phyloP scores from a whole-genome alignment of 2,888 invertebrate species.

The Beris chalybata region DNA sequence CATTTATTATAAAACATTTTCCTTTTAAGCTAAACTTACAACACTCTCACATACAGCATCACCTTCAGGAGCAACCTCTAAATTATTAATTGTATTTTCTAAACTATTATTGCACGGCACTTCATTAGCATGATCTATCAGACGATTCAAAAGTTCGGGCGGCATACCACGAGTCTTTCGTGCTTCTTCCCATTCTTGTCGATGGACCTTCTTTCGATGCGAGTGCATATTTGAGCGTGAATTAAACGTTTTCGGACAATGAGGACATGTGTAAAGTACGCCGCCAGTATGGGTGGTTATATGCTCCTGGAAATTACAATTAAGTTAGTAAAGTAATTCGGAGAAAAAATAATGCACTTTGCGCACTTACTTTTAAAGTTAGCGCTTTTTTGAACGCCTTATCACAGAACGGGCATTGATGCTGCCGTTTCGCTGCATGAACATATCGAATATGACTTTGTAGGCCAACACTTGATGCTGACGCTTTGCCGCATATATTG shows the following conservation, averaged over 20 bases:
- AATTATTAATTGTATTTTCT: conserved; percentile 11
- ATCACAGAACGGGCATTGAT: conserved; percentile 38
- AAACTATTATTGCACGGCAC: neutral
- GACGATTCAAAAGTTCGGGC: neutral
- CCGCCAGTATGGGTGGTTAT: conserved; percentile 56
- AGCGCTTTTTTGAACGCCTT: conserved; percentile 37
- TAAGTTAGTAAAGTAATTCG: conserved; percentile 2
- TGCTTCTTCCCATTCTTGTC: conserved; percentile 30
- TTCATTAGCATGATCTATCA: neutral
- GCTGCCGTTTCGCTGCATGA: conserved; percentile 21
- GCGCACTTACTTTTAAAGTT: conserved; percentile 10
- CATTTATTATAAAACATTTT: too few species aligned
- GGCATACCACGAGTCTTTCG: conserved; percentile 20
- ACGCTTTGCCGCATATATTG: conserved; percentile 35
- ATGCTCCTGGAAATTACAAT: conserved; percentile 48
- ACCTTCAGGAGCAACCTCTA: conserved; percentile 9
- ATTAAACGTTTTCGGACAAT: conserved; percentile 55
- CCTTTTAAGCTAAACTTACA: neutral
- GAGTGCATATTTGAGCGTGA: conserved; percentile 42
- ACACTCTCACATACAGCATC: neutral
- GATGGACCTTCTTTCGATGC: conserved; percentile 36
- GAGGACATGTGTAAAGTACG: conserved; percentile 53
- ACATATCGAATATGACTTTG: conserved; percentile 24
- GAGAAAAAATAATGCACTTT: neutral
- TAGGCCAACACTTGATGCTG: conserved; percentile 33